Evolutionary conservation across 2,797 vertebrate genomes (phyloP).

Genomic region (Poecilia wingei): DNA sequence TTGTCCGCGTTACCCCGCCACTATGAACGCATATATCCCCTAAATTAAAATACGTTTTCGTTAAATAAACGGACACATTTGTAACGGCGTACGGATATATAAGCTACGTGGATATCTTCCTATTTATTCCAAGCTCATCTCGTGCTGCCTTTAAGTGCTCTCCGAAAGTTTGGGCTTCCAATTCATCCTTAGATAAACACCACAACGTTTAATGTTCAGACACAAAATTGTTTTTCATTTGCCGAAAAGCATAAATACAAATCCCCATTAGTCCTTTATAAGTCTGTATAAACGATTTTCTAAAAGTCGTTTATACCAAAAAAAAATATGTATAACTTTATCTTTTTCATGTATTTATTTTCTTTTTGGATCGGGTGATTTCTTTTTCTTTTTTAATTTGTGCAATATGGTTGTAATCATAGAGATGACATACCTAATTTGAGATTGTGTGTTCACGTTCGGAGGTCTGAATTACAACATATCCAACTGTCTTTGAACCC

Average conservation of each 20-base stretch:
- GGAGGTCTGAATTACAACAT: not conserved
- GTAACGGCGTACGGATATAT: constrained; percentile 30
- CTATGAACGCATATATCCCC: constrained; percentile 32
- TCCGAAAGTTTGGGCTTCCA: not conserved
- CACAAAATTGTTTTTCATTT: not conserved
- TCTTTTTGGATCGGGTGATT: not conserved
- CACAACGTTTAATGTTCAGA: not conserved
- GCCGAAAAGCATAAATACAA: not conserved
- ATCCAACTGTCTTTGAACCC: constrained; percentile 16
- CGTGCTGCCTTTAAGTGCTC: constrained; percentile 60
- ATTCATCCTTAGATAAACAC: fast-evolving
- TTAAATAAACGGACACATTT: constrained; percentile 47
- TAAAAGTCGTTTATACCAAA: not conserved
- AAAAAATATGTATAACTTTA: not conserved
- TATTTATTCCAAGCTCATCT: constrained; percentile 57
- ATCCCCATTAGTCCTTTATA: not conserved
- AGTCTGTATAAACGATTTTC: no score
- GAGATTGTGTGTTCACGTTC: no score
- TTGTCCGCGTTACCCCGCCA: constrained; percentile 52
- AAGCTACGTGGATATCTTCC: constrained; percentile 74
- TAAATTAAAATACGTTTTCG: constrained; percentile 14
- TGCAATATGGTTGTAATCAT: not conserved
- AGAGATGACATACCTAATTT: no score
- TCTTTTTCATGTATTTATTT: not conserved
- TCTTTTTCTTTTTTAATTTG: not conserved